Base-by-base conservation (phyloP, 2,113 vertebrate genomes). In the Phocoena sinus region DNA sequence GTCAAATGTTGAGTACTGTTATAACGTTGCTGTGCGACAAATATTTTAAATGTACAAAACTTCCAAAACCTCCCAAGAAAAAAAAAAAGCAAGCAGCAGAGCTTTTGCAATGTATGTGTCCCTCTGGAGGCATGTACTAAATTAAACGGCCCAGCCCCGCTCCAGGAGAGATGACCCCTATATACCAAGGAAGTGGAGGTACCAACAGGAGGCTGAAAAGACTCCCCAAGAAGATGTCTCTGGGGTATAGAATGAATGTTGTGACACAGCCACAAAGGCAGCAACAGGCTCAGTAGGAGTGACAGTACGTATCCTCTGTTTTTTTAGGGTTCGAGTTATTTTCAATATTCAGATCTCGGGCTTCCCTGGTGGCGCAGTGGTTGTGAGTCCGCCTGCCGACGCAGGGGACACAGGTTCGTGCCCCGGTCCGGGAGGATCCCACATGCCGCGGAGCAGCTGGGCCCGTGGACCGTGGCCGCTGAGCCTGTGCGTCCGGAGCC, bases 1-100 rank as follows among this genome's bases (percentile, higher is more conserved):
- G 44, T 12, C 50, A 96, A 96, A 97, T 84, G 94, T 76, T 58
- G 65, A 86, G 93, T 71, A 93, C 15, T 77, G 1, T 38, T 84
- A 68, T 17, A 50, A 33, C 15, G 33, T 80, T 80, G 21, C 6
- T 77, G 21, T 63, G 12, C 0, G 20, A 91, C 5, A 92, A 82
- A 70, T 84, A 84, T 56, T 89, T 62, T 10, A 92, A 94, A 82
- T 71, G n/a, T 80, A 63, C 2, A 88, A 85, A 97, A 91, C 17
- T 65, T 65, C 56, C 58, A 85, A 92, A 87, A 50, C 0, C 23
- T 80, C 31, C 44, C 33, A 44, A 68, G 28, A 70, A 89, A 70
- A 89, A 17, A 62, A 89, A 62, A 89, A 71, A 77, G 10, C 33
- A 56, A 85, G 60, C 23, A 62, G 5, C 1, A 20, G 1, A 18